Base-by-base conservation (phyloP, 1,140 invertebrate genomes). In the Phenacoccus solenopsis region DNA sequence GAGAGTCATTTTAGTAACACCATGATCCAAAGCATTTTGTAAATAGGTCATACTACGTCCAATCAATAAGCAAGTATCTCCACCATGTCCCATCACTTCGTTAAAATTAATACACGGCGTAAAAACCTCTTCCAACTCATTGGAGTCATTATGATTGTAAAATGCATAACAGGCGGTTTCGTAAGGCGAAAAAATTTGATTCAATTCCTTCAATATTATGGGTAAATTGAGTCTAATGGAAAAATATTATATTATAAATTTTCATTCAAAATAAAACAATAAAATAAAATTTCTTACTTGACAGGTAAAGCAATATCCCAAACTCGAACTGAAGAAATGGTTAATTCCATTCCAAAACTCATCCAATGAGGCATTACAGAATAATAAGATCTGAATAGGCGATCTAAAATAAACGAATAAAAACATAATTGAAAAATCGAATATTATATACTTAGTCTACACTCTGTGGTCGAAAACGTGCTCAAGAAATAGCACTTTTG, bases 321-420 rank as follows among this genome's bases (percentile, higher is more conserved):
- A 24, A 70, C 70, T 10, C 30, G 68, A 1, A 85, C 80, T 16
- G 85, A 79, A 2, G 85, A 82, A 0, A 83, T 83, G 61, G 79
- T 79, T 2, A 87, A 75, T 12, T 81, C 80, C 30, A 81, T 72
- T 4, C 83, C 86, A 79, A 83, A 86, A 71, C 85, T 80, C 69
- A 86, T 80, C 86, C 86, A 88, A 20, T 80, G 75, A 1, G 80
- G 77, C 28, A 87, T 76, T 1, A 79, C 79, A 2, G 76, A 79
- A 22, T 82, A 76, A 76, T 85, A 87, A n/a, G 82, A 77, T 16
- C 49, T 30, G 13, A 69, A 38, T 13, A 69, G 24, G 1, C 30
- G 30, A 30, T 10, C 68, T 38, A 10, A 22, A 49, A 69, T 16
- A 20, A 12, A 12, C 20, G 59, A 7, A 9, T 10, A 64, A 64